Percentiles rank a stretch among this genome's conserved stretches.
These are phyloP conservation scores for Ptilonorhynchus violaceus DNA, from an alignment of 2,113 vertebrate genomes.

Conservation along the genomic window DNA sequence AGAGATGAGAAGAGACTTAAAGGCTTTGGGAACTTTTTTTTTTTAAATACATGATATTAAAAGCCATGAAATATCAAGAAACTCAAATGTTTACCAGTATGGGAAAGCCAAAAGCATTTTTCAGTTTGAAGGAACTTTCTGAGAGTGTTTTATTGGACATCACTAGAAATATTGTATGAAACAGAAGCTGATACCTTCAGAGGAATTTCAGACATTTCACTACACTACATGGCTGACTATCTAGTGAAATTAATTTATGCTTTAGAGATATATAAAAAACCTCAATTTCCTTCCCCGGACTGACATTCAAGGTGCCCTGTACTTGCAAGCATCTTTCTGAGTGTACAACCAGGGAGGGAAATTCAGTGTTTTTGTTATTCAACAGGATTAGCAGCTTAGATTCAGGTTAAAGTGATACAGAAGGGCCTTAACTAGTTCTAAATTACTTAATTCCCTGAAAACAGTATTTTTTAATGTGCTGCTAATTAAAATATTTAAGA, in stretches of 20 bases:
- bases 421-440: constrained; percentile 35
- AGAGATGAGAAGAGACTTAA: neutral
- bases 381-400: constrained; percentile 46
- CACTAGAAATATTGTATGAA: neutral
- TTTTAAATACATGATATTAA: neutral
- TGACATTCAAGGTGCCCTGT: neutral
- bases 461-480: constrained; percentile 55
- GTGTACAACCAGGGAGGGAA: neutral
- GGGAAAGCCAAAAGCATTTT: neutral
- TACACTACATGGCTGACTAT: neutral
- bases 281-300: neutral
- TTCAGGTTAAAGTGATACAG: constrained; percentile 53
- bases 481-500: constrained; percentile 63
- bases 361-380: constrained; percentile 63
- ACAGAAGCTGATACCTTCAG: neutral
- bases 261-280: neutral
- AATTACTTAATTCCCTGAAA: constrained; percentile 59
- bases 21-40: neutral
- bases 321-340: neutral
- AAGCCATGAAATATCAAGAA: neutral
- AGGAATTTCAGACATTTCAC: neutral
- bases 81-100: neutral
- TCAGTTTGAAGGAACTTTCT: neutral
- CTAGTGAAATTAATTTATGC: neutral
- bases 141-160: neutral